phyloP scores from a whole-genome alignment of 2,113 vertebrate species.

The Mellivora capensis region DNA sequence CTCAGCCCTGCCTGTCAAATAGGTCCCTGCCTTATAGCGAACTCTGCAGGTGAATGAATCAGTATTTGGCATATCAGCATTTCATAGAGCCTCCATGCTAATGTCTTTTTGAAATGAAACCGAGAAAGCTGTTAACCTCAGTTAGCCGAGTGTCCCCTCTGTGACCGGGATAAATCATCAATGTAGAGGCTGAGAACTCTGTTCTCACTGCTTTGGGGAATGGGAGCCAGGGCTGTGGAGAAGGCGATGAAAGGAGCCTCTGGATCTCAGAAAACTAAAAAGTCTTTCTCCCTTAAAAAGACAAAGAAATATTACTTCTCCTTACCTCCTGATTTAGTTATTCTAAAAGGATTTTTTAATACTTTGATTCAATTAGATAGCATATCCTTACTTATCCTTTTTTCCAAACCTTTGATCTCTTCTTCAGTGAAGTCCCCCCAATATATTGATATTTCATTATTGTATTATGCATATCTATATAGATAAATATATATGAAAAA shows the following conservation, averaged over 20 bases:
- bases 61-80: conserved; percentile 78
- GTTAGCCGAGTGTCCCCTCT: conserved; percentile 80
- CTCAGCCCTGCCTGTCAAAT: conserved; percentile 77
- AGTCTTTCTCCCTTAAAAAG: conserved; percentile 28
- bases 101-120: conserved; percentile 83
- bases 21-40: conserved; percentile 72
- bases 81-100: conserved; percentile 82
- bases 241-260: background rate
- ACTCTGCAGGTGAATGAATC: conserved; percentile 80
- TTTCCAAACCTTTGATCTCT: background rate
- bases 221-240: background rate
- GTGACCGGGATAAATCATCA: conserved; percentile 83
- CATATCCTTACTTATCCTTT: conserved; percentile 1
- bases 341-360: conserved; percentile 35
- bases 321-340: background rate
- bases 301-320: conserved; percentile 27
- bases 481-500: background rate
- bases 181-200: conserved; percentile 42
- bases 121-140: conserved; percentile 83
- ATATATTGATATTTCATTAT: background rate
- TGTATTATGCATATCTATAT: background rate
- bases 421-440: background rate
- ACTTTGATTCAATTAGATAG: conserved; percentile 30
- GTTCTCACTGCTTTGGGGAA: conserved; percentile 60
- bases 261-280: background rate